Evolutionary conservation across 2,888 invertebrate species (phyloP), one percentile per base, ranked within the genome.

Genomic region (Antheraea yamamai): DNA sequence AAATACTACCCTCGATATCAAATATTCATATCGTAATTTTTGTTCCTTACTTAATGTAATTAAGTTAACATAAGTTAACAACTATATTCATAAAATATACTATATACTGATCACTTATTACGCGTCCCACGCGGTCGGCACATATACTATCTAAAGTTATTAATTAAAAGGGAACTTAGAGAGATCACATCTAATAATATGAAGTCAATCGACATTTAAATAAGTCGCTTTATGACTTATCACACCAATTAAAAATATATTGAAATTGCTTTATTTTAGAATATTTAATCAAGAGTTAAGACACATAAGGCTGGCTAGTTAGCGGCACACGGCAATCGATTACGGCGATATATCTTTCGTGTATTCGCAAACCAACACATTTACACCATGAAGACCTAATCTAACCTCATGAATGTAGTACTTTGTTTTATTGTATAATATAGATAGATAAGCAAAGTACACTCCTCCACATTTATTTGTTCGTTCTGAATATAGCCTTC

Each of bases 261-360:
- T 84, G 82, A 86, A 87, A 91, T 92, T 90, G 91, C 92, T 92
- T 91, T 82, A 85, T 81, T 88, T 92, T 92, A 91, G 89, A 92
- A 91, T 91, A 86, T 89, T 82, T 83, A 87, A 75, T 73, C 39
- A 73, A 4, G 10, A 73, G 61, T n/a, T 73, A 70, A 61, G 70
- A 76, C 79, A 75, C 75, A 76, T 79, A 39, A 75, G 47, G 72
- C 47, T 75, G 47, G 14, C 35, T 47, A 72, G 6, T 72, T 39
- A 35, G 71, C 72, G 23, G 47, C 20, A 47, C 74, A 61, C 72
- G 66, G n/a, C 12, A 20, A 4, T 26, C 16, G 18, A 30, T 66
- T 16, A 30, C 16, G 12, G 30, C 26, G 16, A 66, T 30, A 30
- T 16, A 23, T 10, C 12, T 2, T 23, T 12, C 61, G 23, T 20